These are phyloP conservation scores for Cotesia typhae DNA, from an alignment of 1,140 invertebrate species.

Conservation along the genomic window DNA sequence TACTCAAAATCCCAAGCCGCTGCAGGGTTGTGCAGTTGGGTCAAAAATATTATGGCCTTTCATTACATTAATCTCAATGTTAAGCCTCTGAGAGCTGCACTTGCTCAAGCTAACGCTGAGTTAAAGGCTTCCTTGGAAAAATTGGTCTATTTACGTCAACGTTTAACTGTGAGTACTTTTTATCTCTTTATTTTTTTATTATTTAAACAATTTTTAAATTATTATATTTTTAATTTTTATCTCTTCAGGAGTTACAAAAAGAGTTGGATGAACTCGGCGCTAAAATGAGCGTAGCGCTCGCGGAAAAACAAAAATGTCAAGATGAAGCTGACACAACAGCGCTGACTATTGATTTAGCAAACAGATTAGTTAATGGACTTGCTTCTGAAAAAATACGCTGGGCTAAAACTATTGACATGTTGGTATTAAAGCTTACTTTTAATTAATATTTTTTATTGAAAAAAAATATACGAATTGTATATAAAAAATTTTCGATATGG, in stretches of 20 bases:
- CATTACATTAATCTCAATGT: conserved; percentile 93
- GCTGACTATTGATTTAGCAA: conserved; percentile 88
- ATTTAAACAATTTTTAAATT: background rate
- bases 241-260: conserved; percentile 77
- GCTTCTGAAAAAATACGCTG: conserved; percentile 90
- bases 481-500: too few species aligned
- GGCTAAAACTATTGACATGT: conserved; percentile 76
- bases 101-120: conserved; percentile 86
- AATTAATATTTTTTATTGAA: conserved; percentile 7
- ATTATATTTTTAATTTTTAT: background rate
- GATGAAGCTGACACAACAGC: conserved; percentile 85
- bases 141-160: conserved; percentile 72
- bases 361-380: conserved; percentile 90
- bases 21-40: conserved; percentile 92
- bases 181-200: background rate
- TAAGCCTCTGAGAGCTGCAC: conserved; percentile 85
- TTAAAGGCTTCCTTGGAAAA: conserved; percentile 82
- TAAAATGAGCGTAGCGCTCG: conserved; percentile 85
- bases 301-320: conserved; percentile 88
- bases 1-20: conserved; percentile 88
- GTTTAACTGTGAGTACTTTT: conserved; percentile 65
- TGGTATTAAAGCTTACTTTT: background rate
- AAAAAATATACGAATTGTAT: too few species aligned
- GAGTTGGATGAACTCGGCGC: conserved; percentile 78
- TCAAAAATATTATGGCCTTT: conserved; percentile 91